Base-by-base conservation (phyloP, 1,140 invertebrate species). In the Dinoponera quadriceps region DNA sequence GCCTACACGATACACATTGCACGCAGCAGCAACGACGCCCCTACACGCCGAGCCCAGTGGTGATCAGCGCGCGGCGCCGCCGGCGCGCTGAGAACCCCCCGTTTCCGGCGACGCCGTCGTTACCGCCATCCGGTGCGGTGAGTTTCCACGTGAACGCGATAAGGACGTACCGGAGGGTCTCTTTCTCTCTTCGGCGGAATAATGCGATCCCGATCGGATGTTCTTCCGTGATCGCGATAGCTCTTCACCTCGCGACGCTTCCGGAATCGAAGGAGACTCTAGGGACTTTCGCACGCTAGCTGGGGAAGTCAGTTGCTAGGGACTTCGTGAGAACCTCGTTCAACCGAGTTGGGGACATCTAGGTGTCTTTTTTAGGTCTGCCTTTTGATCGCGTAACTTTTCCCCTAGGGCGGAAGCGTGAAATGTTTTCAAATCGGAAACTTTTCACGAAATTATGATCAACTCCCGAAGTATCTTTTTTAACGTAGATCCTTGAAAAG, bases 1-100 rank as follows among this genome's bases (percentile, higher is more conserved):
- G 92, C 92, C 92, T 92, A 92, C 91, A 89, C 91, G 90, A 92
- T 92, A 92, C 91, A 92, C 91, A 92, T 90, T 91, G 86, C 91
- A 92, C 89, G 88, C 89, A 91, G 85, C 84, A 91, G 86, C 86
- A 91, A 91, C 90, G 90, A 92, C 91, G 91, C 90, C 90, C 90
- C 89, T 91, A 92, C 90, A 88, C 89, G 82, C 84, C 86, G 89
- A 85, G 66, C 9, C 54, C 89, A 89, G 90, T 69, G 90, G 81
- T 68, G 89, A 88, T 91, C 90, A 88, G 83, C 63, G 38, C 2
- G 11, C 33, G 49, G 63, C 22, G 16, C 18, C 7, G 13, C 25
- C 59, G 59, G 18, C 13, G 44, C 25, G 16, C 3, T 25, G 84
- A 69, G 75, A 80, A 38, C 75, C 74, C 75, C 74, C 38, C 84